Evolutionary conservation across 30 jellyfish, hydroid and myxozoan genomes (phyloP).

Genomic region (Euphysa ruthae): DNA sequence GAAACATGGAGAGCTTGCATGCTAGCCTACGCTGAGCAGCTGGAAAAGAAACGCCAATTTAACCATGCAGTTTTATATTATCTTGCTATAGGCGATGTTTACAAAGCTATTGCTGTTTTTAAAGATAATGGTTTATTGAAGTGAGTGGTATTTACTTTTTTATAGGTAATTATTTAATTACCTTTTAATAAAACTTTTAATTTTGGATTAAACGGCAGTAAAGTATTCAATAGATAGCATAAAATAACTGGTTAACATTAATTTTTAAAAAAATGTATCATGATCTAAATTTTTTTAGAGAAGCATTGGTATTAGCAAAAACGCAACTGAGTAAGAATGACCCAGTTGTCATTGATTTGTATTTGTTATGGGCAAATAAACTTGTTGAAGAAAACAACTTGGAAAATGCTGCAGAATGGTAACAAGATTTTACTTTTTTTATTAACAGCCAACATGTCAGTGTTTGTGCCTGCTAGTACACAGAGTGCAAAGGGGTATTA

Average conservation of each 20-base stretch:
- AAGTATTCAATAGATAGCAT: no score
- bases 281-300: slow-evolving; percentile 30
- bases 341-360: slow-evolving; percentile 46
- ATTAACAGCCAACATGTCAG: no score
- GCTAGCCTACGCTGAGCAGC: slow-evolving; percentile 76
- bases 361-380: slow-evolving; percentile 69
- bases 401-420: slow-evolving; percentile 95
- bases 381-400: slow-evolving; percentile 46
- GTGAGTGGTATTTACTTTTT: slow-evolving; percentile 23
- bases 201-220: no score
- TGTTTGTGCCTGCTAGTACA: no score
- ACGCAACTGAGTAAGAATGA: slow-evolving; percentile 50
- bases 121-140: slow-evolving; percentile 51
- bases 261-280: neutral
- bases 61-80: slow-evolving; percentile 61
- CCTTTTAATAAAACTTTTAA: neutral
- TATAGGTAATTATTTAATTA: neutral
- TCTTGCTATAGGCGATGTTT: slow-evolving; percentile 39
- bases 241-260: neutral
- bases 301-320: slow-evolving; percentile 83
- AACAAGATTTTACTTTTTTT: neutral
- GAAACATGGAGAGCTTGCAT: slow-evolving; percentile 65
- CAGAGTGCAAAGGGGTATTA: no score
- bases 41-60: slow-evolving; percentile 56
- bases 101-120: slow-evolving; percentile 71